Percentiles rank a stretch among this genome's conserved stretches.
Conservation (phyloP, 1,140 invertebrate genomes). For the Tetramorium alpestre region DNA sequence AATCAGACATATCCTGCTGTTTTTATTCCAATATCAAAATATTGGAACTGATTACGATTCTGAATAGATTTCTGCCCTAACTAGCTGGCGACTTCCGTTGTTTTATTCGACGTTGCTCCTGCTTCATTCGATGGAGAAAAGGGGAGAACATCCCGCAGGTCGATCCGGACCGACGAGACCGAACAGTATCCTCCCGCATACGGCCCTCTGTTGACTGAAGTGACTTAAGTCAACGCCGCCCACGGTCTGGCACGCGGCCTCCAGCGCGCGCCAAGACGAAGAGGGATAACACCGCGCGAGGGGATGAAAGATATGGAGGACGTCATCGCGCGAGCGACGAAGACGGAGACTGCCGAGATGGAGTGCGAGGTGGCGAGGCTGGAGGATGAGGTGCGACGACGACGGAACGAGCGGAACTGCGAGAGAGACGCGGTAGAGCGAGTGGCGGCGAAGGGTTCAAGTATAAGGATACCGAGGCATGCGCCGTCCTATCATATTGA, state of each 20-base stretch:
- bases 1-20: neutral
- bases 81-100: neutral
- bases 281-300: conserved; percentile 8
- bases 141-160: neutral
- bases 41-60: neutral
- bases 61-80: neutral
- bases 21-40: neutral
- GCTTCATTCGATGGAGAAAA: conserved; percentile 11
- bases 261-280: conserved; percentile 38
- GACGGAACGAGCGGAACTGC: conserved; percentile 37
- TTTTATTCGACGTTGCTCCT: neutral
- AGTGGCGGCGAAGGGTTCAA: conserved; percentile 72
- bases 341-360: conserved; percentile 1
- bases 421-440: conserved; percentile 12
- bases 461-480: conserved; percentile 80
- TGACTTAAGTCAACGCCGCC: conserved; percentile 73
- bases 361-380: neutral
- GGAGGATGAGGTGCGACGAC: conserved; percentile 11
- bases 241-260: conserved; percentile 65
- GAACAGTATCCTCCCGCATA: conserved; percentile 67
- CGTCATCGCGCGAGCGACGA: neutral
- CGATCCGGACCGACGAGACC: neutral
- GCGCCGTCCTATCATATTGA: conserved; percentile 84
- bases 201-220: conserved; percentile 73
- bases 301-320: neutral